Conservation (phyloP, 2,888 invertebrate genomes). For the Anagyrus pseudococci region DNA sequence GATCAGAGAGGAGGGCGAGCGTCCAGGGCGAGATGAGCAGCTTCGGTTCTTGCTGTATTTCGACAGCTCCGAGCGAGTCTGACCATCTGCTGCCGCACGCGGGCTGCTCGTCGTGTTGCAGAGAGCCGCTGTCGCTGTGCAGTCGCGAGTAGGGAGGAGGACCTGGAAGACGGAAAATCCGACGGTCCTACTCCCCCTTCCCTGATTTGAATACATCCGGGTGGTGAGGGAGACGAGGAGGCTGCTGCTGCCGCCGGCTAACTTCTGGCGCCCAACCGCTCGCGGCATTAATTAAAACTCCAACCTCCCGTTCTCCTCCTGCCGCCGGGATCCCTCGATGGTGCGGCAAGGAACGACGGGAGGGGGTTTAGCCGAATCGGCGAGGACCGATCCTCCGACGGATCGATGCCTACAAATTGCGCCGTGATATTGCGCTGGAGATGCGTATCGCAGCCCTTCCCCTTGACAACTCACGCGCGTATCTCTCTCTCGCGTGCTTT, state of each 20-base stretch:
- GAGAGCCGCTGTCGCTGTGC: background rate
- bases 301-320: constrained; percentile 45
- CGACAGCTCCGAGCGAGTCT: constrained; percentile 38
- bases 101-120: background rate
- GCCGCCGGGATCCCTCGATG: background rate
- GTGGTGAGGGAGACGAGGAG: constrained; percentile 30
- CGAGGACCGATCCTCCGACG: constrained; percentile 26
- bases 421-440: constrained; percentile 35
- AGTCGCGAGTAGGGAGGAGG: background rate
- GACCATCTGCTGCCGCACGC: constrained; percentile 51
- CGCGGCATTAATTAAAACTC: constrained; percentile 57
- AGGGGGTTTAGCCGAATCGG: too few relatives aligned
- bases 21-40: background rate
- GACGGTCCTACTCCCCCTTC: constrained; percentile 5
- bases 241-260: too few relatives aligned
- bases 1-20: too few relatives aligned
- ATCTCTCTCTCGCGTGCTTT: too few relatives aligned
- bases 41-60: background rate
- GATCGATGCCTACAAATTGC: constrained; percentile 30
- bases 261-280: constrained; percentile 30
- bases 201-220: constrained; percentile 54
- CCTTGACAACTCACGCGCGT: too few relatives aligned
- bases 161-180: constrained; percentile 25
- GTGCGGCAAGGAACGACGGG: too few relatives aligned
- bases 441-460: constrained; percentile 27